phyloP scores from a whole-genome alignment of 1,140 invertebrate species.

The Brachionus koreanus region DNA sequence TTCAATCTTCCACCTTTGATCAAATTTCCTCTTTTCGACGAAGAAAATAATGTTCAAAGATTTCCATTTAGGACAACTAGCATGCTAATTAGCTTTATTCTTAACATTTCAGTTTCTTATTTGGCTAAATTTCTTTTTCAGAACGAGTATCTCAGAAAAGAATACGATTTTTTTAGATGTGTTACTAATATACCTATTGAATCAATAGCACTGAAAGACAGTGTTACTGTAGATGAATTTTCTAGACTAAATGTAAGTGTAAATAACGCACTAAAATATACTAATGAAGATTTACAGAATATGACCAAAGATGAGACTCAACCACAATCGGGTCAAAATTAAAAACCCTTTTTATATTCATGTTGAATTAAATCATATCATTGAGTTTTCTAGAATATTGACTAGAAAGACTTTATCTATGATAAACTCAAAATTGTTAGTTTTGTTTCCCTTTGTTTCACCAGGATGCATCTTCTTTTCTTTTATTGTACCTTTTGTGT shows the following conservation, averaged over 20 bases:
- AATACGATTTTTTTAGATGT: slow-evolving; percentile 58
- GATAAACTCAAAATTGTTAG: background rate
- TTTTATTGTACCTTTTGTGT: background rate
- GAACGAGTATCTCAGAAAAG: slow-evolving; percentile 49
- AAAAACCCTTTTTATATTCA: background rate
- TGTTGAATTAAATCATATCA: background rate
- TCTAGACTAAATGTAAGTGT: slow-evolving; percentile 34
- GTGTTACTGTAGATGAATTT: slow-evolving; percentile 43
- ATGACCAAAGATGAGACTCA: background rate
- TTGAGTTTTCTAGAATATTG: background rate
- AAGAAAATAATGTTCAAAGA: slow-evolving; percentile 64
- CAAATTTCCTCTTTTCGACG: slow-evolving; percentile 79
- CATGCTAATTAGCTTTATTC: slow-evolving; percentile 68
- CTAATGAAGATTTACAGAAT: slow-evolving; percentile 27
- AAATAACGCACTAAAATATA: slow-evolving; percentile 24
- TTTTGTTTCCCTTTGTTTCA: background rate
- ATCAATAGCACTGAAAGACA: slow-evolving; percentile 45
- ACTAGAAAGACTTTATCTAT: no score
- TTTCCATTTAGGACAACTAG: slow-evolving; percentile 61
- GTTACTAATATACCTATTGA: slow-evolving; percentile 84
- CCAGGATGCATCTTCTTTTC: background rate
- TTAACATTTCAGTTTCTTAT: slow-evolving; percentile 57
- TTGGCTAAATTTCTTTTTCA: slow-evolving; percentile 62
- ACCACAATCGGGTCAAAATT: background rate
- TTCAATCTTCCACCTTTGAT: slow-evolving; percentile 77